Evolutionary conservation across 2,797 vertebrate genomes (phyloP), one percentile per base, ranked within the genome.

Genomic region (Muraenolepis orangiensis): DNA sequence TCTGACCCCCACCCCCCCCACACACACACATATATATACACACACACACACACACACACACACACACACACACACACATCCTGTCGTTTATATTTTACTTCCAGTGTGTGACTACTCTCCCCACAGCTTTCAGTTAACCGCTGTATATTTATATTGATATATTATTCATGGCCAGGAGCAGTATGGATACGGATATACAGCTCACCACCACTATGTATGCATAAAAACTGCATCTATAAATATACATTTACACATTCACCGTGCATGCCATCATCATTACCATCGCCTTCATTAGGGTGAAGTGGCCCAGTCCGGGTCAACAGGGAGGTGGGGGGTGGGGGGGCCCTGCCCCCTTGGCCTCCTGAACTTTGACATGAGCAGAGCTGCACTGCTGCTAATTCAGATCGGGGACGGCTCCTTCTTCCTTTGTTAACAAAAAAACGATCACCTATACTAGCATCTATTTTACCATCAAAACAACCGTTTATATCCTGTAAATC

Each of bases 101-200:
- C 57, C 66, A 69, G 34, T 64, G 69, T 76, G 73, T 23, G 28
- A 84, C 82, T 75, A 71, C 80, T 84, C 72, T 74, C 73, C 74
- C 57, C 40, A 71, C 61, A 40, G 20, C 77, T 82, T 70, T 57
- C 7, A 23, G 20, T 23, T 57, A 10, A 57, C 7, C n/a, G 6
- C 51, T 7, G 6, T 57, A 34, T 76, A 80, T n/a, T n/a, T n/a
- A n/a, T n/a, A n/a, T n/a, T n/a, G n/a, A n/a, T 81, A 71, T 80
- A 73, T 85, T 84, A 83, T 83, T 86, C 68, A 82, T 72, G 76
- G 29, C 30, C 74, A 57, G 6, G 66, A 57, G 79, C 46, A 61
- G 46, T 77, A 74, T 73, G 74, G 77, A 80, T 79, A 7, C 82
- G 75, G 61, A 46, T 74, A 76, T 34, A 68, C 31, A 68, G 14